Evolutionary conservation across 2,888 invertebrate genomes (phyloP), one percentile per base, ranked within the genome.

Genomic region (Hyposoter dolosus): DNA sequence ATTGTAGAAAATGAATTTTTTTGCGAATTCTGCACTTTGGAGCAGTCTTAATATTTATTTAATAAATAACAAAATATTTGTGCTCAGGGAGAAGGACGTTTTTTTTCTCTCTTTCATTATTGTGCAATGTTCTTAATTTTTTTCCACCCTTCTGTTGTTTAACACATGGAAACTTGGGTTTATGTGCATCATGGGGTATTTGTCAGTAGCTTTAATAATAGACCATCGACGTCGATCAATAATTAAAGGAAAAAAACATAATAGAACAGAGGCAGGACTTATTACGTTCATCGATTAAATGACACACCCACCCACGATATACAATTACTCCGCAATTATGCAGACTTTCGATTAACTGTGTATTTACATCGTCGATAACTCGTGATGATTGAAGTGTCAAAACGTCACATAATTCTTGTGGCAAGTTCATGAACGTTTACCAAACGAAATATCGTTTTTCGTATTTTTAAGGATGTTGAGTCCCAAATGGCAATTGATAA

Each of bases 191-290:
- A 66, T 43, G 80, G 68, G 76, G 74, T 86, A 82, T 87, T 89
- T 87, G 86, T 83, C 85, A 77, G 65, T 82, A 76, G 69, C 60
- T 50, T 81, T 88, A 88, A 87, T 88, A 87, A 89, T 89, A 89
- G 87, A 87, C 75, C 60, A 19, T 60, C 66, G 28, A 56, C 45
- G 69, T 79, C 82, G 85, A 89, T 89, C 88, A 84, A 89, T 89
- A 89, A 87, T 86, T 85, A 88, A 87, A 45, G 56, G 74, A 56
- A 56, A 75, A 66, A 68, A 40, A n/a, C n/a, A 75, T 28, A 56
- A 50, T 23, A 56, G 60, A 47, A 77, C 28, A 19, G 28, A 28
- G 43, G 45, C 56, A 15, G 43, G 43, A 75, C 66, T 81, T 74
- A 68, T 56, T 12, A 23, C 45, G 60, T 81, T 32, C 74, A 68